Percentiles rank a stretch among this genome's conserved stretches.
Conservation (phyloP, 2,797 vertebrate genomes). For the Champsocephalus gunnari region DNA sequence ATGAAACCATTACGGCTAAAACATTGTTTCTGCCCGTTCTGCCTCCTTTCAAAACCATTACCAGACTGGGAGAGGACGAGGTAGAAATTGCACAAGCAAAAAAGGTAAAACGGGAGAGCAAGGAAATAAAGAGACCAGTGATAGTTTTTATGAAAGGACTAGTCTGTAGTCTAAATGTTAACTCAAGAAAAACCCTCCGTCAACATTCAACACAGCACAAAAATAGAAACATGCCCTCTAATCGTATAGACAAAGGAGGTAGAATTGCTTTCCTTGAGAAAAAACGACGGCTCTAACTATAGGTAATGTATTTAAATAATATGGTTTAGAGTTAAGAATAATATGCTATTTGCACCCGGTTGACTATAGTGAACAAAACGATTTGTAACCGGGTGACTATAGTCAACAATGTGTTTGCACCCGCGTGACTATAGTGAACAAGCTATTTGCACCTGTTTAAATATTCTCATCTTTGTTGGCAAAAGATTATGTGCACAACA, state of each 20-base stretch:
- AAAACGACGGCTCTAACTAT: background rate
- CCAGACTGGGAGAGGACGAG: conserved; percentile 26
- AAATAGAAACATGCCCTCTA: background rate
- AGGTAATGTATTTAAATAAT: no score
- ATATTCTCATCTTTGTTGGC: background rate
- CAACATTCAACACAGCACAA: background rate
- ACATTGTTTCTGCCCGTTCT: conserved; percentile 46
- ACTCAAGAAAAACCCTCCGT: background rate
- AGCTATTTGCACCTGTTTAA: background rate
- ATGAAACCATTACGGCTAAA: conserved; percentile 45
- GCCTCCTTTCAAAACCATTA: conserved; percentile 49
- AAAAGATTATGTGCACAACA: background rate
- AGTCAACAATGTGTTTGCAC: no score
- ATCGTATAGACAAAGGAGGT: background rate
- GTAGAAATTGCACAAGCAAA: conserved; percentile 37
- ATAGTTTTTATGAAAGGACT: conserved; percentile 4
- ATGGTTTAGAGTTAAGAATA: no score
- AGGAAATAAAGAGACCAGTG: conserved; percentile 32
- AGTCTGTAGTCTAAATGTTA: background rate
- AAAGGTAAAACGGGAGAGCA: conserved; percentile 38
- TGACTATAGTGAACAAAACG: no score
- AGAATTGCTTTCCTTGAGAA: background rate
- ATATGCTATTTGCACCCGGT: no score
- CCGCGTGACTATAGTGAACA: no score
- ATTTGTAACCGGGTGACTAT: no score